Base-by-base conservation (phyloP, 2,113 vertebrate genomes). In the Clarias magur region DNA sequence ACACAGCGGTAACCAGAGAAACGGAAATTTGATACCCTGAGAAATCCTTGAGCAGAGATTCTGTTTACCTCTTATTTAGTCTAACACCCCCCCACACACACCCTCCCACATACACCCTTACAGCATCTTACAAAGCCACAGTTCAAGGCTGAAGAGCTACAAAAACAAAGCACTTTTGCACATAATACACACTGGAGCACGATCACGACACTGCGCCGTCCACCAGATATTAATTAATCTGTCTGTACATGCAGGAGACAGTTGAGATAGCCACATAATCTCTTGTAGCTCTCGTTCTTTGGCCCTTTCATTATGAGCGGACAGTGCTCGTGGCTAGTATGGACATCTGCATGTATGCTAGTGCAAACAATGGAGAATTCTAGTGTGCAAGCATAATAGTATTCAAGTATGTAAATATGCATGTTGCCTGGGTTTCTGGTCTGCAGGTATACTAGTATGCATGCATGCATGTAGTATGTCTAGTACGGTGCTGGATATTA, bases 1-100 rank as follows among this genome's bases (percentile, higher is more conserved):
- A 15, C 11, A 79, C 23, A 30, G 57, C 16, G 23, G 15, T 79
- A 67, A 89, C 34, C 54, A 72, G 48, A 79, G 17, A 57, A 80
- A n/a, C 60, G 0, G 80, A 88, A 84, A 89, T 73, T 23, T 23
- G 83, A 70, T 84, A 53, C 59, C 70, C 12, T 63, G 73, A 70
- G 56, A 88, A 81, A 84, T 16, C 48, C 65, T 84, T 30, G 80
- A 80, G 60, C 80, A 30, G 59, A 9, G 25, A 27, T 79, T 54
- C n/a, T 27, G 25, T 34, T 56, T 48, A n/a, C 5, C 83, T 17
- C 48, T 25, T 25, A 10, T 60, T 67, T 42, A 54, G 34, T 53
- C 27, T 21, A 17, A 59, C 42, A 56, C 34, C 19, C 67, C 0
- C 56, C 11, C 42, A 16, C 72, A 56, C 70, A 63, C 38, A 11